Conservation (phyloP, 2,113 vertebrate species). For the Leucosticte australis region DNA sequence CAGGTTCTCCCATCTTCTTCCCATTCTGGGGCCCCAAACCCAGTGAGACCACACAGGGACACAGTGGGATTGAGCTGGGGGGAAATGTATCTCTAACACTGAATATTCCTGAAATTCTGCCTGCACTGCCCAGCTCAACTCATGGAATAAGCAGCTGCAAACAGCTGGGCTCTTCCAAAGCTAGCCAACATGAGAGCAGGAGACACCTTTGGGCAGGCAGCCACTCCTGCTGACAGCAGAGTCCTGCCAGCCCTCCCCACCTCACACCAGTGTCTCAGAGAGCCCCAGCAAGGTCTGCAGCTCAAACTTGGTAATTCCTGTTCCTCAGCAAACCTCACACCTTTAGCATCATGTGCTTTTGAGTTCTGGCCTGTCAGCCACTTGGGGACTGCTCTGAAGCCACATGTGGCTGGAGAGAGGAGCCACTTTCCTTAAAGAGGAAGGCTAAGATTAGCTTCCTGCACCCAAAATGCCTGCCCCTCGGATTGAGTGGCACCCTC, state of each 20-base stretch:
- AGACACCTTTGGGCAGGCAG: background rate
- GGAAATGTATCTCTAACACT: background rate
- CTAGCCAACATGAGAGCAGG: background rate
- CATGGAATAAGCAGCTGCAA: background rate
- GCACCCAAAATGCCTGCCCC: background rate
- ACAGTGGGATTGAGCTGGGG: fast-evolving
- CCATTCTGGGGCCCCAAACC: background rate
- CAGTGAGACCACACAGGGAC: fast-evolving
- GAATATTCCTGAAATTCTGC: background rate
- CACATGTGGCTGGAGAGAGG: background rate
- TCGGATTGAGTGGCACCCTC: fast-evolving
- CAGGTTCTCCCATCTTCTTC: background rate
- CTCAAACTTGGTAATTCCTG: background rate
- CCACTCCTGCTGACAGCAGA: background rate
- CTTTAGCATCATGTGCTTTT: background rate
- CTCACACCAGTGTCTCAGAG: background rate
- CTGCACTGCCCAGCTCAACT: background rate
- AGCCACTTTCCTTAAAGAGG: background rate
- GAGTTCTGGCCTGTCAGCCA: background rate
- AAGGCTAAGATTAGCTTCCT: background rate
- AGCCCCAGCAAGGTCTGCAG: background rate
- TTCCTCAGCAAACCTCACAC: background rate
- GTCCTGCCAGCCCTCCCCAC: background rate
- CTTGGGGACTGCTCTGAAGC: background rate
- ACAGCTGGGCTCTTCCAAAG: background rate